Evolutionary conservation across 1,140 invertebrate species (phyloP).

Genomic region (Drosophila sturtevanti): DNA sequence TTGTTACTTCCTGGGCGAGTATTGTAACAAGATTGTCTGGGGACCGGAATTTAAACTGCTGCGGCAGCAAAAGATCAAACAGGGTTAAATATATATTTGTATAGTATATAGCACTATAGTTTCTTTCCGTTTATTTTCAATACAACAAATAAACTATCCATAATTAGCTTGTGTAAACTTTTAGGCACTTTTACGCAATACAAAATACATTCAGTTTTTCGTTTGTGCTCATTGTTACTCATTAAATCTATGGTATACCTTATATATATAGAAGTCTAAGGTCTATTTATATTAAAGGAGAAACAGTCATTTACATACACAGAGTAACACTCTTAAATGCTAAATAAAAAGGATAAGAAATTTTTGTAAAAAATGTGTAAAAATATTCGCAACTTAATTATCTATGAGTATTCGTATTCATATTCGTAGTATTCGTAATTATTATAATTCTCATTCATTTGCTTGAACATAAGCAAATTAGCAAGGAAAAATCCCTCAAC

Average conservation of each 20-base stretch:
- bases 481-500: slow-evolving; percentile 9
- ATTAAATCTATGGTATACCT: slow-evolving; percentile 1
- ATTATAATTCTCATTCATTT: slow-evolving; percentile 2
- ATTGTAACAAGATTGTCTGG: slow-evolving; percentile 63
- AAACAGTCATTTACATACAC: slow-evolving; percentile 46
- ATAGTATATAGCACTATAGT: slow-evolving; percentile 10
- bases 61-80: slow-evolving; percentile 44
- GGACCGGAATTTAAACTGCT: slow-evolving; percentile 60
- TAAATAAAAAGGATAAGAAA: slow-evolving; percentile 9
- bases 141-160: slow-evolving; percentile 51
- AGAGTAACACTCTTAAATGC: slow-evolving; percentile 16
- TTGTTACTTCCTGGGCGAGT: slow-evolving; percentile 67
- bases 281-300: slow-evolving; percentile 51
- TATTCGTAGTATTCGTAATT: slow-evolving; percentile 24
- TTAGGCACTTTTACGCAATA: slow-evolving; percentile 49
- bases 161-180: slow-evolving; percentile 48
- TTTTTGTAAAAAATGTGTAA: slow-evolving; percentile 26
- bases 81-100: slow-evolving; percentile 21
- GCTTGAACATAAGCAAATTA: slow-evolving; percentile 33
- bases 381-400: slow-evolving; percentile 37
- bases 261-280: slow-evolving; percentile 22
- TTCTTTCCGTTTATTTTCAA: slow-evolving; percentile 68
- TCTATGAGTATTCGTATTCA: slow-evolving; percentile 67
- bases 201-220: not conserved
- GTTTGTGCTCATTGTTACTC: slow-evolving; percentile 4